Evolutionary conservation across 2,797 vertebrate genomes (phyloP), one percentile per base, ranked within the genome.

Genomic region (Carduelis carduelis): DNA sequence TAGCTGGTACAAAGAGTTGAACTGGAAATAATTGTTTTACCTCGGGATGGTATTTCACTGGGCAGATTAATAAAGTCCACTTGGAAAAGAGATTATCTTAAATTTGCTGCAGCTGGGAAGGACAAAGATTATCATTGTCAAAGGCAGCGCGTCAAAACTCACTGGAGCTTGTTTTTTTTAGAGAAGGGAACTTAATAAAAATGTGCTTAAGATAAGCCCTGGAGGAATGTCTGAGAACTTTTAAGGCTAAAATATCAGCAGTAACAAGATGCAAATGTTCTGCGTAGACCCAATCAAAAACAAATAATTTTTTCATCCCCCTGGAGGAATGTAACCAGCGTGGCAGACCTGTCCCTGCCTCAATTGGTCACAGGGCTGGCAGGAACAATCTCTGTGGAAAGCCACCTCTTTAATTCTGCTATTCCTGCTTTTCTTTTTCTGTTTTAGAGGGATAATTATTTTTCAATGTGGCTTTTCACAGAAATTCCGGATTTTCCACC

Each of bases 261-360:
- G 63, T 97, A 97, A 97, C 91, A 81, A 95, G 96, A 96, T 93
- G 95, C 96, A 96, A 97, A 97, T 97, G 95, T 97, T 95, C 28
- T 61, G 3, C 39, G 1, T 46, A 88, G 91, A 86, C 77, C 89
- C 59, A 94, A 87, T 92, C 47, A 93, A 95, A 96, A 83, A 39
- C 88, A 92, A 97, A 96, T 91, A 6, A 69, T 88, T 87, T 85
- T 95, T 82, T 56, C 60, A 82, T 72, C 70, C 89, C 76, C 55
- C 8, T 64, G 61, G 92, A 90, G 79, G 87, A 91, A 95, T 87
- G 87, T 79, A 53, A 55, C 5, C 60, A 30, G 83, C 30, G 2
- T 34, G 72, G 35, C 64, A 28, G 69, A 52, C 93, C 82, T 90
- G 74, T 17, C 84, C 49, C 0, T 30, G 32, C 43, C 59, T 93